Percentiles rank a stretch among this genome's conserved stretches.
phyloP scores from a whole-genome alignment of 2,113 vertebrate genomes.

The human region DNA sequence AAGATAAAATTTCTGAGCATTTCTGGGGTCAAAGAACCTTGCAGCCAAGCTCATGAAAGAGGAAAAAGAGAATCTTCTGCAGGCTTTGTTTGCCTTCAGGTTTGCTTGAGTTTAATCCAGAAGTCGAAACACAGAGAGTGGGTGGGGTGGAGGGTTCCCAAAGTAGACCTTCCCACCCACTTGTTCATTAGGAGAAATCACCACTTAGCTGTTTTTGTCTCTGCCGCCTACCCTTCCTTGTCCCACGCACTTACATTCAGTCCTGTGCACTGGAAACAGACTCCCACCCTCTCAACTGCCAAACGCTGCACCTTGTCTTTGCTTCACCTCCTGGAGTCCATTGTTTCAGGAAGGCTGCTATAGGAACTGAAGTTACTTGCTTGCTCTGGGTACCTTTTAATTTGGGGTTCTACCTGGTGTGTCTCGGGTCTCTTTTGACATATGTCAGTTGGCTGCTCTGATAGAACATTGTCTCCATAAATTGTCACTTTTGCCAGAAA shows the following conservation, averaged over 20 bases:
- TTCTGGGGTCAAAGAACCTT: slow-evolving; percentile 10
- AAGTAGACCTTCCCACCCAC: slow-evolving; percentile 76
- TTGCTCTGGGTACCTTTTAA: background rate
- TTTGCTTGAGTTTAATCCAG: slow-evolving; percentile 54
- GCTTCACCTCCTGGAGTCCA: background rate
- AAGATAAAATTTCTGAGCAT: slow-evolving; percentile 38
- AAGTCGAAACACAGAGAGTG: slow-evolving; percentile 63
- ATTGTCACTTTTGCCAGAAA: background rate
- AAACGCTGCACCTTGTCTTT: background rate
- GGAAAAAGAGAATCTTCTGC: background rate
- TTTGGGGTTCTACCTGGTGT: background rate
- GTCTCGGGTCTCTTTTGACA: background rate
- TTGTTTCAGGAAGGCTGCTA: background rate
- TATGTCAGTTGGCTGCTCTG: background rate
- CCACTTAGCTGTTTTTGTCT: slow-evolving; percentile 72
- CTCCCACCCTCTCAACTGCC: slow-evolving; percentile 54
- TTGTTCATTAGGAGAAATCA: slow-evolving; percentile 77
- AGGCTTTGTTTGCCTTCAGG: slow-evolving; percentile 50
- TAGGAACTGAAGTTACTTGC: background rate
- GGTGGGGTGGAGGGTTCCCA: slow-evolving; percentile 73
- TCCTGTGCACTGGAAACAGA: slow-evolving; percentile 58
- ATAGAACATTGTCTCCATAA: background rate
- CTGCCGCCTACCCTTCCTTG: slow-evolving; percentile 57
- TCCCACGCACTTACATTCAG: slow-evolving; percentile 72
- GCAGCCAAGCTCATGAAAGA: background rate